Conservation (phyloP, 1,140 invertebrate genomes). For the Alviniconcha marisindica region DNA sequence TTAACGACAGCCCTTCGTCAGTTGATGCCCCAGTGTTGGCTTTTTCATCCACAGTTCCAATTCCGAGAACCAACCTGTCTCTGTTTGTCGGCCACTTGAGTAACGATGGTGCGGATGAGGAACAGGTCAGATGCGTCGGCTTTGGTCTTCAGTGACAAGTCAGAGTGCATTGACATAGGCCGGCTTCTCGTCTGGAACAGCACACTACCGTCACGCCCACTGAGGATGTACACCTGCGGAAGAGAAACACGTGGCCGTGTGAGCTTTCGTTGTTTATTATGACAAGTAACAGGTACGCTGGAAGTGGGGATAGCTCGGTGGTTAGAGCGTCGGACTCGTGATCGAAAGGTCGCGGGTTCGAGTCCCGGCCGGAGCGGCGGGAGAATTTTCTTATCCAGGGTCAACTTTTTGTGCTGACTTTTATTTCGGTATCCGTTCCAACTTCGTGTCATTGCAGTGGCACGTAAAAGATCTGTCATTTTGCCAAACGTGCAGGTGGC, state of each 20-base stretch:
- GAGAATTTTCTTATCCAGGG: no score
- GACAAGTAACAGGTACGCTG: background rate
- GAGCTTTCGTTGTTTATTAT: background rate
- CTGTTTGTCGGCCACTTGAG: background rate
- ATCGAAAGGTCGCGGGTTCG: background rate
- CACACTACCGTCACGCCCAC: slow-evolving; percentile 55
- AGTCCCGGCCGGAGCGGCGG: background rate
- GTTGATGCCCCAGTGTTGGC: background rate
- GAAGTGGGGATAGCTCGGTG: background rate
- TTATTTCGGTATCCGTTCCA: no score
- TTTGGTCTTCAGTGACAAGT: slow-evolving; percentile 52
- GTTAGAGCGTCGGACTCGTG: background rate
- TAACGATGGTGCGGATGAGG: background rate
- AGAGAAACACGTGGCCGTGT: background rate
- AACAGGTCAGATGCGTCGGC: slow-evolving; percentile 39
- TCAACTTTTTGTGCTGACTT: no score
- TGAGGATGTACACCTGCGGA: slow-evolving; percentile 51
- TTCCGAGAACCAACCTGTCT: background rate
- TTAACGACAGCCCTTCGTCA: background rate
- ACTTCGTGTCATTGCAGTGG: no score
- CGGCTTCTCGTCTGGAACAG: slow-evolving; percentile 48
- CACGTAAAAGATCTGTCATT: no score
- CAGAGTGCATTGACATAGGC: slow-evolving; percentile 56
- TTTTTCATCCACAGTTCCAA: background rate
- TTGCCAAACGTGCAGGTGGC: no score